phyloP scores from a whole-genome alignment of 2,113 vertebrate species.

The Dromas ardeola region DNA sequence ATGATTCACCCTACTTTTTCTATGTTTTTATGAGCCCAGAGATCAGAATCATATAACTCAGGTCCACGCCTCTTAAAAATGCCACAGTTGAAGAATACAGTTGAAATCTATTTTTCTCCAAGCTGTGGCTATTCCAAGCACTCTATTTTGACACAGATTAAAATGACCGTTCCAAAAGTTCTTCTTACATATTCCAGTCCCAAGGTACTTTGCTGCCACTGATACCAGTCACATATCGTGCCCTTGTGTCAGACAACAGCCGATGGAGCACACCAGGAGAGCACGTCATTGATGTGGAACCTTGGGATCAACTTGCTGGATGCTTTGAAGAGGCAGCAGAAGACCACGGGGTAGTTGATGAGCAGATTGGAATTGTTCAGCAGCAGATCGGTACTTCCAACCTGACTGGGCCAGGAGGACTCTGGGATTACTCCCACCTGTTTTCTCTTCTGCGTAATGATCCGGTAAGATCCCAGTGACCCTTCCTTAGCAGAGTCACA shows the following conservation, averaged over 20 bases:
- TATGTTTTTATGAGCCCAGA: not conserved
- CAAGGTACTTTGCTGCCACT: not conserved
- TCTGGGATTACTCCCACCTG: not conserved
- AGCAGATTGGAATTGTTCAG: not conserved
- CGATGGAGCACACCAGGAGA: not conserved
- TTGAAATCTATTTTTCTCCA: not conserved
- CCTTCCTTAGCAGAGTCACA: not conserved
- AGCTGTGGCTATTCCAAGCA: not conserved
- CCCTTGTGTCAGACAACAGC: not conserved
- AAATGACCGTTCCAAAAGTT: not conserved
- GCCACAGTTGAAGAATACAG: not conserved
- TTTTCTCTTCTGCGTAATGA: not conserved
- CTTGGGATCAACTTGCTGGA: not conserved
- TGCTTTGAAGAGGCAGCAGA: not conserved
- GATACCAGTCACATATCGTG: not conserved
- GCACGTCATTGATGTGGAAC: not conserved
- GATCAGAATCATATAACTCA: not conserved
- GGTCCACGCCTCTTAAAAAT: not conserved
- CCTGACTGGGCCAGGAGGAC: not conserved
- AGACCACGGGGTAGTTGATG: not conserved
- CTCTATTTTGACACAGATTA: not conserved
- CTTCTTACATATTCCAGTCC: not conserved
- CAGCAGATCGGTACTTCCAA: not conserved
- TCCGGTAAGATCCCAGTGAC: not conserved
- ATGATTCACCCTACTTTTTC: not conserved